Base-by-base conservation (phyloP, 2,797 vertebrate genomes). In the Acrossocheilus wenchowensis region DNA sequence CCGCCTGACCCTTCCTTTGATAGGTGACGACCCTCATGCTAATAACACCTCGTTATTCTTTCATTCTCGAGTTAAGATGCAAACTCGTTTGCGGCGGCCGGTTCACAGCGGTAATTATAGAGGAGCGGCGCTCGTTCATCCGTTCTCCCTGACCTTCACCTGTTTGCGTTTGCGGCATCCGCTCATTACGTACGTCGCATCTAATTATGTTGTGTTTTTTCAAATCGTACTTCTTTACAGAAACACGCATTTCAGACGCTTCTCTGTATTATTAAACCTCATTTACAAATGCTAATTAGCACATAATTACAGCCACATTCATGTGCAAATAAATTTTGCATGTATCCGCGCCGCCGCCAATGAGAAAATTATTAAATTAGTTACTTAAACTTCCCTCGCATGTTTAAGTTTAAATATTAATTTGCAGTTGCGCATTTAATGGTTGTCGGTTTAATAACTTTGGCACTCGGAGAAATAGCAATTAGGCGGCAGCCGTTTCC, bases 281-380 rank as follows among this genome's bases (percentile, higher is more conserved):
- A 95, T 95, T 95, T 94, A 88, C 93, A 94, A 94, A 94, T 94
- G 93, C 93, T 94, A 95, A 95, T 95, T 91, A 92, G 93, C 91
- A 92, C 93, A 94, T 93, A 93, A 95, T 95, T 94, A 95, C 93
- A 92, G 93, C 92, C 92, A 93, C 92, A 94, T 95, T 94, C 94
- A 94, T 93, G 93, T 93, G 93, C 92, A 93, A 94, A 95, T 94
- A 93, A 92, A 94, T 92, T 81, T 60, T 66, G 93, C 93, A 92
- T 91, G 92, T 69, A 89, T 89, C 82, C 83, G 87, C 84, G 12
- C 57, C 21, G 7, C 36, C 30, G 57, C 71, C 41, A 64, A n/a
- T 74, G 89, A 87, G 87, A 90, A 94, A 93, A 93, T 94, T 91
- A 93, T 94, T 93, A 84, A 84, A 87, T 81, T 84, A 84, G 89